Percentiles rank a stretch among this genome's conserved stretches.
These are phyloP conservation scores for Copsychus sechellarum DNA, from an alignment of 2,113 vertebrate genomes.

Conservation along the genomic window DNA sequence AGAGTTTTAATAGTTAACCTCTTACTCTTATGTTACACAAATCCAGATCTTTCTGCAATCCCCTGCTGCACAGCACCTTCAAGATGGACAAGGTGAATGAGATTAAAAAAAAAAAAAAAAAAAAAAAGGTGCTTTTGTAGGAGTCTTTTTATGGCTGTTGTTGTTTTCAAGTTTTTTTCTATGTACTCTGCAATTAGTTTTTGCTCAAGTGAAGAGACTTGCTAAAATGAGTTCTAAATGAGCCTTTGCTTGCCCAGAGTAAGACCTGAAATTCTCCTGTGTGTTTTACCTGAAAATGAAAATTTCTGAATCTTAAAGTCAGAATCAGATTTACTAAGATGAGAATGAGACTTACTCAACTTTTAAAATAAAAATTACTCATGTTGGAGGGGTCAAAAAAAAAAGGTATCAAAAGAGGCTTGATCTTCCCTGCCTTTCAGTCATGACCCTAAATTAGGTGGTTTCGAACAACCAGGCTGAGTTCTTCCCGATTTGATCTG, in stretches of 20 bases:
- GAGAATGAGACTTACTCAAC: neutral
- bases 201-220: neutral
- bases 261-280: neutral
- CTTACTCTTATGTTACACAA: neutral
- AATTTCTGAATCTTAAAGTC: neutral
- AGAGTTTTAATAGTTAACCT: neutral
- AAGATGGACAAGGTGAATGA: neutral
- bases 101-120: neutral
- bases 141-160: neutral
- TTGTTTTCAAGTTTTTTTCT: neutral
- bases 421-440: neutral
- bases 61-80: neutral
- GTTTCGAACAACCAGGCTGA: neutral
- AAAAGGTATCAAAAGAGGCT: neutral
- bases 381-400: neutral
- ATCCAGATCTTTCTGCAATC: neutral
- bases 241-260: neutral
- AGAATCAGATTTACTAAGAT: neutral
- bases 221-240: neutral
- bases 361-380: neutral
- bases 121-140: neutral
- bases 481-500: neutral
- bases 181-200: neutral
- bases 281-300: neutral
- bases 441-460: neutral